Conservation (phyloP, 2,797 vertebrate species). For the Syngnathus acus region DNA sequence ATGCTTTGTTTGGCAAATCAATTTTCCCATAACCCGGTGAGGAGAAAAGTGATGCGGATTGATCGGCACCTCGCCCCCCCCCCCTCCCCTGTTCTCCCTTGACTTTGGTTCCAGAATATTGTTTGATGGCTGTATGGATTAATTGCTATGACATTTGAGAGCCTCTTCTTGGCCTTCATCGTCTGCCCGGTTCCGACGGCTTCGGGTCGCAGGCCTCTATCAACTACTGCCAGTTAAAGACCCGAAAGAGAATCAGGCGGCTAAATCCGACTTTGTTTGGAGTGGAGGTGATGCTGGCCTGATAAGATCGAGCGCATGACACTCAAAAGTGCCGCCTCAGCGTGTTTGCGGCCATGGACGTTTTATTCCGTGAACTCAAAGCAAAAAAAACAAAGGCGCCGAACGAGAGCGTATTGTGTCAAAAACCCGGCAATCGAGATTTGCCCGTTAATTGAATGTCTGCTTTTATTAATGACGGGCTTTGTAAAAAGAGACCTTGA, state of each 20-base stretch:
- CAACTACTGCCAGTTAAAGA: slow-evolving; percentile 52
- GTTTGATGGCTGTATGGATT: slow-evolving; percentile 74
- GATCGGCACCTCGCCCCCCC: slow-evolving; percentile 39
- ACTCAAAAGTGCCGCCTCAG: slow-evolving; percentile 49
- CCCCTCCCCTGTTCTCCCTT: slow-evolving; percentile 33
- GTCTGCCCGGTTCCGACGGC: slow-evolving; percentile 61
- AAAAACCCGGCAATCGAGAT: slow-evolving; percentile 82
- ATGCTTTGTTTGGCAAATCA: slow-evolving; percentile 76
- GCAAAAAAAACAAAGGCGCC: slow-evolving; percentile 24
- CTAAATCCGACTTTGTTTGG: slow-evolving; percentile 49
- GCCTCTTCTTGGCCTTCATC: slow-evolving; percentile 63
- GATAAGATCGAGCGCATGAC: slow-evolving; percentile 54
- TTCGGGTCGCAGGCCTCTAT: slow-evolving; percentile 25
- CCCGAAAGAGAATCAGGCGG: slow-evolving; percentile 37
- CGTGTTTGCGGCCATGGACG: slow-evolving; percentile 30
- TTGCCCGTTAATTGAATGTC: slow-evolving; percentile 90
- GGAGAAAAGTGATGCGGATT: slow-evolving; percentile 73
- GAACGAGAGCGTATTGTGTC: slow-evolving; percentile 67
- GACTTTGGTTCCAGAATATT: slow-evolving; percentile 75
- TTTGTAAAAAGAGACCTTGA: slow-evolving; percentile 82
- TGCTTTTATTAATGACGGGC: slow-evolving; percentile 95
- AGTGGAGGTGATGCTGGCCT: slow-evolving; percentile 45
- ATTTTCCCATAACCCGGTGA: slow-evolving; percentile 75
- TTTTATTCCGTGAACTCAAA: too few relatives aligned
- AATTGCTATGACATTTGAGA: slow-evolving; percentile 74